These are phyloP conservation scores for Staurois parvus DNA, from an alignment of 2,797 vertebrate species.

Conservation along the genomic window DNA sequence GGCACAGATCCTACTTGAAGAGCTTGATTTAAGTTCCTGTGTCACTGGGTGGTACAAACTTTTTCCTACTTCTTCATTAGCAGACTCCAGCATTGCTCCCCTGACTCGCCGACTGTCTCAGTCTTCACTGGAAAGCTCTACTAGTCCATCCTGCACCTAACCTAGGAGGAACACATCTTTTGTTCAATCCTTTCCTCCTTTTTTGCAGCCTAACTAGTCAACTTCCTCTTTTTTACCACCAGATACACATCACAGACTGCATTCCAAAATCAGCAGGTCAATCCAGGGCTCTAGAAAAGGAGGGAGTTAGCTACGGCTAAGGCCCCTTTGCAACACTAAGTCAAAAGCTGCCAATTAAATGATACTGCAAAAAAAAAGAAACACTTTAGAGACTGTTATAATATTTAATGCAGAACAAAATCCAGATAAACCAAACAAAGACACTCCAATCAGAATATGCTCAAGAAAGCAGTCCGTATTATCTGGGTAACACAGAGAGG, in stretches of 20 bases:
- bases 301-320: conserved; percentile 1
- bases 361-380: conserved; percentile 25
- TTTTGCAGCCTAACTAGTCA: conserved; percentile 33
- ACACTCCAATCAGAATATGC: conserved; percentile 15
- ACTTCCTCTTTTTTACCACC: conserved; percentile 21
- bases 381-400: conserved; percentile 55
- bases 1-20: conserved; percentile 97
- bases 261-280: background rate
- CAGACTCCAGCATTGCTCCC: conserved; percentile 93
- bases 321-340: conserved; percentile 22
- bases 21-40: conserved; percentile 90
- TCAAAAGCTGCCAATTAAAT: conserved; percentile 24
- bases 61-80: conserved; percentile 97
- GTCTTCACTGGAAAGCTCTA: conserved; percentile 97
- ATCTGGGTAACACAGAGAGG: background rate
- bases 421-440: conserved; percentile 41
- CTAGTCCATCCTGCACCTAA: conserved; percentile 95
- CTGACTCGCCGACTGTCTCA: conserved; percentile 95
- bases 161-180: conserved; percentile 36
- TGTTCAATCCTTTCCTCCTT: conserved; percentile 21
- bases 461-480: background rate
- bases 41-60: conserved; percentile 98
- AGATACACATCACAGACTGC: conserved; percentile 34
- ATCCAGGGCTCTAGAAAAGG: conserved; percentile 30
- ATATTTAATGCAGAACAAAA: conserved; percentile 1